Evolutionary conservation across 2,113 vertebrate species (phyloP), one percentile per base, ranked within the genome.

Genomic region (Sorex araneus): DNA sequence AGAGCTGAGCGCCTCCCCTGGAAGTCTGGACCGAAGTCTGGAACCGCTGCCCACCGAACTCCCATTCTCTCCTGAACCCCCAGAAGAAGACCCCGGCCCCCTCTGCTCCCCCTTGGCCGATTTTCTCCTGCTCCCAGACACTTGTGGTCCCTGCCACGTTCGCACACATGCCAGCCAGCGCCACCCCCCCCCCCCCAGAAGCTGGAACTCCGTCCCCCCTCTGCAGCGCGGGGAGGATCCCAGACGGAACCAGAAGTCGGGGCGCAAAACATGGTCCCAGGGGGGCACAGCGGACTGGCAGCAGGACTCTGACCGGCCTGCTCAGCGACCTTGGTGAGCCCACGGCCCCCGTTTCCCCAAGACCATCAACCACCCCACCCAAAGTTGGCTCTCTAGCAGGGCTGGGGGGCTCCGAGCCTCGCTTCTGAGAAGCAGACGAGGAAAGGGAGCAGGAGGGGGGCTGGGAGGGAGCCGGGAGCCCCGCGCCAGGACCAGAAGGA

Each of bases 311-410:
- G 82, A 28, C 7, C 16, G 43, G 30, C 57, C 45, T n/a, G 3
- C 82, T 69, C 27, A 86, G 28, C 69, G 69, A 87, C 82, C 73
- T 60, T 85, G 12, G 30, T 40, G 32, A 95, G 63, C 27, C 8
- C 78, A 1, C 84, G 91, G 92, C 90, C 96, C 80, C 95, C 45
- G 93, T 19, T 2, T 92, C 57, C 13, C 84, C 94, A 30, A 13
- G 28, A 7, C 67, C 13, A 67, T 47, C 78, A 73, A 36, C 36
- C 69, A 69, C 7, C 47, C 5, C 80, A 91, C 69, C 36, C 82
- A 75, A 95, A 92, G 75, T 93, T 81, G 66, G 75, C 60, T 32
- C 71, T 63, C 47, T 21, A 75, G 43, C 70, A 30, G 23, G 83
- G 80, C 66, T 10, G 21, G 66, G 28, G 50, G 32, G 15, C 54